Evolutionary conservation across 2,113 vertebrate genomes (phyloP).

Genomic region (Ageneiosus marmoratus): DNA sequence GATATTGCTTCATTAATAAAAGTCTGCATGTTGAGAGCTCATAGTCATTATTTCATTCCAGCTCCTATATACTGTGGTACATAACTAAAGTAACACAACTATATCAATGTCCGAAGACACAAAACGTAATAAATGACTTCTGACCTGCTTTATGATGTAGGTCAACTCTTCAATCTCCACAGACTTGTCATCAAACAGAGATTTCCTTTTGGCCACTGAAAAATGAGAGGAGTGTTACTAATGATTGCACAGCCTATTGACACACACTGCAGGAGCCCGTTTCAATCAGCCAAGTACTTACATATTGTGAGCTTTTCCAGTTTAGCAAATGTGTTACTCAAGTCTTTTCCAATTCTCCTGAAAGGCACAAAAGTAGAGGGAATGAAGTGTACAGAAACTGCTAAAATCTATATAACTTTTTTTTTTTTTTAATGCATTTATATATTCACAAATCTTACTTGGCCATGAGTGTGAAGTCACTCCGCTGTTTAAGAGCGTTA

Average conservation of each 20-base stretch:
- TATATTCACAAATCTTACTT: constrained; percentile 77
- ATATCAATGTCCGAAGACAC: background rate
- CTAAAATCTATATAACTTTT: background rate
- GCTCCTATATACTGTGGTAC: background rate
- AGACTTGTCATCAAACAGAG: constrained; percentile 89
- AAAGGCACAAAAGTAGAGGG: constrained; percentile 1
- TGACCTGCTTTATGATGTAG: constrained; percentile 90
- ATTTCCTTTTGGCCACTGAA: constrained; percentile 91
- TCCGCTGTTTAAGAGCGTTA: constrained; percentile 82
- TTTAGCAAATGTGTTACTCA: constrained; percentile 93
- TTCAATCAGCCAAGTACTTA: constrained; percentile 68
- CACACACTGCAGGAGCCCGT: background rate
- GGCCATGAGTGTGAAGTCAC: constrained; percentile 91
- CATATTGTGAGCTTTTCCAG: constrained; percentile 91
- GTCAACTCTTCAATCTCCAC: constrained; percentile 91
- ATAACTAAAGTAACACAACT: background rate
- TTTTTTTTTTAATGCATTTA: too few species aligned
- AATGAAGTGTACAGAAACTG: background rate
- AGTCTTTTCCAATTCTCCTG: constrained; percentile 91
- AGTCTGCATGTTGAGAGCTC: background rate
- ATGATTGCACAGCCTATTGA: background rate
- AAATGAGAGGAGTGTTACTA: background rate
- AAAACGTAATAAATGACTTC: background rate
- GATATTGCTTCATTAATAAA: background rate
- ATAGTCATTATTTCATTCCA: background rate